Conservation (phyloP, 2,888 invertebrate genomes). For the Tromatobia lineatoria region DNA sequence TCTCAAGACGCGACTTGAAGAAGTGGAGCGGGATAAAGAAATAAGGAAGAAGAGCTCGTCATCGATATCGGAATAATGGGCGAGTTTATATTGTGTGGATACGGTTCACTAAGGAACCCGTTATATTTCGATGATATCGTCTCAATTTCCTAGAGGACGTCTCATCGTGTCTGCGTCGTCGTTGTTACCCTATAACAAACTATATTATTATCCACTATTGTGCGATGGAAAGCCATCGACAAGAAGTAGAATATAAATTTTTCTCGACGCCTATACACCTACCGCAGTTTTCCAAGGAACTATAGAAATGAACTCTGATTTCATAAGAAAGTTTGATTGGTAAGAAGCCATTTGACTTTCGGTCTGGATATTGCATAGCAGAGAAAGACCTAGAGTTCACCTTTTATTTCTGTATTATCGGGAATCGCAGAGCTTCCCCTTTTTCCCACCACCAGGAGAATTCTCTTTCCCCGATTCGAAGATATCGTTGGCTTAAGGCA, state of each 20-base stretch:
- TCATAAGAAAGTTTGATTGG: slow-evolving; percentile 61
- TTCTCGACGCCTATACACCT: neutral
- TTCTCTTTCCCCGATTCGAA: slow-evolving; percentile 15
- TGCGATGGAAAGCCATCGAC: slow-evolving; percentile 6
- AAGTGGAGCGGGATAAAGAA: slow-evolving; percentile 33
- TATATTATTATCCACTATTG: slow-evolving; percentile 27
- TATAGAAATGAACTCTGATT: slow-evolving; percentile 32
- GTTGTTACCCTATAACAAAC: slow-evolving; percentile 7
- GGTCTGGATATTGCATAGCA: slow-evolving; percentile 37
- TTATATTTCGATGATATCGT: slow-evolving; percentile 53
- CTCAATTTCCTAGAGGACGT: slow-evolving; percentile 39
- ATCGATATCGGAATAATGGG: slow-evolving; percentile 35
- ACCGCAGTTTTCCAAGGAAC: neutral
- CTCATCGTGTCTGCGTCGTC: slow-evolving; percentile 2
- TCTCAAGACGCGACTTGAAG: slow-evolving; percentile 10
- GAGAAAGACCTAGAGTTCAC: slow-evolving; percentile 35
- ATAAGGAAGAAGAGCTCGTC: neutral
- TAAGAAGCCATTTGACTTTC: slow-evolving; percentile 60
- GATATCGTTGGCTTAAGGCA: slow-evolving; percentile 53
- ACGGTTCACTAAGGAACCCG: slow-evolving; percentile 10
- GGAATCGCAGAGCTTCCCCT: slow-evolving; percentile 43
- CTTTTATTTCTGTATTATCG: slow-evolving; percentile 66
- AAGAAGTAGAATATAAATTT: slow-evolving; percentile 35
- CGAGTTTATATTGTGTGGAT: slow-evolving; percentile 10
- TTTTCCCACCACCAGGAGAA: slow-evolving; percentile 31